A percentile compares a stretch with the other conserved stretches of the same genome.
These are phyloP conservation scores for Arothron firmamentum DNA, from an alignment of 2,113 vertebrate genomes.

Conservation along the genomic window DNA sequence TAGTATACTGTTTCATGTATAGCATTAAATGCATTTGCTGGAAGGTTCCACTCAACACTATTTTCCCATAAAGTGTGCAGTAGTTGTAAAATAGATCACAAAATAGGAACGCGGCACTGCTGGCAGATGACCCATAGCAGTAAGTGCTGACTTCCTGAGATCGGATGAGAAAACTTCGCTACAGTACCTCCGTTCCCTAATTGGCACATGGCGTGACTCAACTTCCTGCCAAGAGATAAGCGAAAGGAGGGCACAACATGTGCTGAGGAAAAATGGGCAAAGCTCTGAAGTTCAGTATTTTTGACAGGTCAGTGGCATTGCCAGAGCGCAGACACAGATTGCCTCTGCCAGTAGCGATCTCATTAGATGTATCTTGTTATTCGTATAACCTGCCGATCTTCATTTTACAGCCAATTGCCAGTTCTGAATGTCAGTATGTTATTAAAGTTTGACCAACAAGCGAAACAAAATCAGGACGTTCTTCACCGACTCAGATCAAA, in stretches of 20 bases:
- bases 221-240: constrained; percentile 61
- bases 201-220: constrained; percentile 64
- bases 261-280: constrained; percentile 46
- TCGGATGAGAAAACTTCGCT: constrained; percentile 46
- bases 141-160: constrained; percentile 33
- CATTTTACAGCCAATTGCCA: constrained; percentile 36
- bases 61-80: constrained; percentile 27
- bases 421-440: constrained; percentile 30
- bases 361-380: constrained; percentile 61
- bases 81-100: constrained; percentile 41
- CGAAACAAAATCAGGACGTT: constrained; percentile 48
- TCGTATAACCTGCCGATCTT: constrained; percentile 51
- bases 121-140: constrained; percentile 52
- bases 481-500: constrained; percentile 32
- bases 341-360: constrained; percentile 54
- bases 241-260: constrained; percentile 54
- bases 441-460: constrained; percentile 48
- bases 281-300: constrained; percentile 38
- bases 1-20: no score
- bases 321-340: constrained; percentile 28
- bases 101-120: constrained; percentile 20
- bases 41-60: constrained; percentile 11
- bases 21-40: no score
- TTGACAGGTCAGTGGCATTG: constrained; percentile 58
- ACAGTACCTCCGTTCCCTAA: constrained; percentile 60